Evolutionary conservation across 2,888 invertebrate genomes (phyloP).

Genomic region (Leptura quadrifasciata): DNA sequence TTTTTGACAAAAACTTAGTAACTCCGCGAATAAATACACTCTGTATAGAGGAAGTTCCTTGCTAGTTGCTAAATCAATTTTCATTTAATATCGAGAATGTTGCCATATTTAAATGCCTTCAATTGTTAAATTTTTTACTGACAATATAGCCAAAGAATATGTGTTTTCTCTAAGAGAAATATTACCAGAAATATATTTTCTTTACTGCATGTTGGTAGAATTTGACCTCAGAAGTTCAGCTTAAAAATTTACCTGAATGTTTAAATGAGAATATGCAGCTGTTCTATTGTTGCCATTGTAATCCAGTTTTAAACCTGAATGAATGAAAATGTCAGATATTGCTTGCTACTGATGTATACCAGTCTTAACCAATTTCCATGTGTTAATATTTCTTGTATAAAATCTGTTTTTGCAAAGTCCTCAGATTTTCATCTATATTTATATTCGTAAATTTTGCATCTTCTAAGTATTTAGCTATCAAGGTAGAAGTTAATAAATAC

Average conservation of each 20-base stretch:
- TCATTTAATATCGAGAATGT: too few relatives aligned
- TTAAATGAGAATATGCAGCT: slow-evolving; percentile 22
- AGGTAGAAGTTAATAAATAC: too few relatives aligned
- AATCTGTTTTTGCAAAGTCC: too few relatives aligned
- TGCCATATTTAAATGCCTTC: too few relatives aligned
- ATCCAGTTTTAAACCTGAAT: slow-evolving; percentile 8
- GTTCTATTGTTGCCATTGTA: slow-evolving; percentile 26
- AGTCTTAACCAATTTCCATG: not conserved
- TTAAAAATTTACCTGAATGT: not conserved
- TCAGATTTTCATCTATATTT: too few relatives aligned
- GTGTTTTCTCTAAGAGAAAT: not conserved
- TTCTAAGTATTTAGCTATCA: too few relatives aligned
- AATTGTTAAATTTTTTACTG: not conserved
- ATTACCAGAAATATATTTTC: not conserved
- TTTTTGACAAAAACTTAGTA: too few relatives aligned
- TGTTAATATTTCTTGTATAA: too few relatives aligned
- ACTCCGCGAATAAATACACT: too few relatives aligned
- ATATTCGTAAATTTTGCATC: too few relatives aligned
- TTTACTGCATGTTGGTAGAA: not conserved
- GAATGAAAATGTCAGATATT: not conserved
- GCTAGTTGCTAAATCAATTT: too few relatives aligned
- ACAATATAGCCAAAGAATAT: not conserved
- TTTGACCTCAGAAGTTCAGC: not conserved
- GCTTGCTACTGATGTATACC: not conserved
- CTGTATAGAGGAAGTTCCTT: too few relatives aligned